Evolutionary conservation across 2,113 vertebrate genomes (phyloP).

Genomic region (Copsychus sechellarum): DNA sequence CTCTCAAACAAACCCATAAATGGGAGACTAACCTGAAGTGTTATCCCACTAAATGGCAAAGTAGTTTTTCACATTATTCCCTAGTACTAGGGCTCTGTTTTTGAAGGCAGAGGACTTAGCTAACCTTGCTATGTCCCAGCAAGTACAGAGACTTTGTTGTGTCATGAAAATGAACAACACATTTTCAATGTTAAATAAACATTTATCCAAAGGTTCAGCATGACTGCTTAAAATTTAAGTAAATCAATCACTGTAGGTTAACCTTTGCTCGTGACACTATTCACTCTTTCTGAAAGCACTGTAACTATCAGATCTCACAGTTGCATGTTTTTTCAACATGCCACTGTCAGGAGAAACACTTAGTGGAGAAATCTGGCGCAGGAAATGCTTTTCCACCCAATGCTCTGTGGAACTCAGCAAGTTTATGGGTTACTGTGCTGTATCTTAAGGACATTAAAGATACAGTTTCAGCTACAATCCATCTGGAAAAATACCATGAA

Average conservation of each 20-base stretch:
- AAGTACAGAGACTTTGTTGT: constrained; percentile 30
- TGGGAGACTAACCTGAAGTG: background rate
- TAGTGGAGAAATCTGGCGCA: constrained; percentile 41
- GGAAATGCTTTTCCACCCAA: constrained; percentile 35
- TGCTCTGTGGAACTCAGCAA: background rate
- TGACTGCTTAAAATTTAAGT: constrained; percentile 30
- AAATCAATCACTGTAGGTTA: constrained; percentile 53
- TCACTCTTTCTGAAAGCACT: background rate
- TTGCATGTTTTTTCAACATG: constrained; percentile 36
- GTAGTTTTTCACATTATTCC: background rate
- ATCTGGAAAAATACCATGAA: constrained; percentile 51
- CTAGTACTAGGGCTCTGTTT: background rate
- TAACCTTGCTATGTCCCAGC: background rate
- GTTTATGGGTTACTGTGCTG: constrained; percentile 28
- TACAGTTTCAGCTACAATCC: constrained; percentile 50
- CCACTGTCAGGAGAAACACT: constrained; percentile 51
- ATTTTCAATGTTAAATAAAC: constrained; percentile 41
- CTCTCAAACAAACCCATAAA: background rate
- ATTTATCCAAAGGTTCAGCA: background rate
- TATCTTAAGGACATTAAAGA: constrained; percentile 54
- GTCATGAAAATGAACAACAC: constrained; percentile 16
- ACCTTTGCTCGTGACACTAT: background rate
- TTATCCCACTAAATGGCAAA: background rate
- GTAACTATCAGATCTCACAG: background rate
- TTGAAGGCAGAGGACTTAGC: background rate